These are phyloP conservation scores for Cyprinodon tularosa DNA, from an alignment of 2,113 vertebrate genomes.

Conservation along the genomic window DNA sequence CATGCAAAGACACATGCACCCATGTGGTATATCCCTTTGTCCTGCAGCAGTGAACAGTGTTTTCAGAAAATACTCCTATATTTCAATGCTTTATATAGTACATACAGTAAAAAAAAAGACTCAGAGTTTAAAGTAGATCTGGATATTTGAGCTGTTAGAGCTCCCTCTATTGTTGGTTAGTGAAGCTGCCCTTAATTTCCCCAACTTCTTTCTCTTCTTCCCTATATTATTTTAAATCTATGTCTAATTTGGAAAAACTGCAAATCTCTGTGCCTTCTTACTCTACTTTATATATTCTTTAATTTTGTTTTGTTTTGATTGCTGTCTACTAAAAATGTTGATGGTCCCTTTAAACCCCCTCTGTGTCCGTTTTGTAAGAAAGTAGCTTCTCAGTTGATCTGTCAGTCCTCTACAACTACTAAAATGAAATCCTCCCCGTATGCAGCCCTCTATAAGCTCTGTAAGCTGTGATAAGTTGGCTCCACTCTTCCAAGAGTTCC, in stretches of 20 bases:
- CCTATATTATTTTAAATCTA: slow-evolving; percentile 7
- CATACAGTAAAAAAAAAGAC: slow-evolving; percentile 64
- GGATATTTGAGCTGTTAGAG: slow-evolving; percentile 67
- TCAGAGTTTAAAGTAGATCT: slow-evolving; percentile 67
- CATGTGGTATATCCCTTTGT: slow-evolving; percentile 65
- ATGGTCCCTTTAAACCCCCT: slow-evolving; percentile 21
- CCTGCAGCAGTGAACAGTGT: slow-evolving; percentile 72
- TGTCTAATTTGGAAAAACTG: slow-evolving; percentile 50
- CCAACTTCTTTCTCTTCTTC: slow-evolving; percentile 25
- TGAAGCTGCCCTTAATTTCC: slow-evolving; percentile 61
- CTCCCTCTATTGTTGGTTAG: slow-evolving; percentile 68
- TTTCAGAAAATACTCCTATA: slow-evolving; percentile 73
- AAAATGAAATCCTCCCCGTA: slow-evolving; percentile 33
- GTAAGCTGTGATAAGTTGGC: slow-evolving; percentile 52
- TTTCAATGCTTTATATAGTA: slow-evolving; percentile 73
- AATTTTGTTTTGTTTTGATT: slow-evolving; percentile 5
- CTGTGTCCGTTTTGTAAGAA: slow-evolving; percentile 47
- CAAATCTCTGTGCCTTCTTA: slow-evolving; percentile 76
- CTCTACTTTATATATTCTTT: slow-evolving; percentile 52
- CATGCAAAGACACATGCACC: slow-evolving; percentile 22
- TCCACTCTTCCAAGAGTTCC: slow-evolving; percentile 38
- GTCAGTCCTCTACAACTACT: slow-evolving; percentile 40
- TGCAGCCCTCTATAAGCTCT: slow-evolving; percentile 38
- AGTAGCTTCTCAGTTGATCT: slow-evolving; percentile 56
- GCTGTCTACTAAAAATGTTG: slow-evolving; percentile 3